Base-by-base conservation (phyloP, 2,113 vertebrate species). In the Gnathonemus echidnorhynchus region DNA sequence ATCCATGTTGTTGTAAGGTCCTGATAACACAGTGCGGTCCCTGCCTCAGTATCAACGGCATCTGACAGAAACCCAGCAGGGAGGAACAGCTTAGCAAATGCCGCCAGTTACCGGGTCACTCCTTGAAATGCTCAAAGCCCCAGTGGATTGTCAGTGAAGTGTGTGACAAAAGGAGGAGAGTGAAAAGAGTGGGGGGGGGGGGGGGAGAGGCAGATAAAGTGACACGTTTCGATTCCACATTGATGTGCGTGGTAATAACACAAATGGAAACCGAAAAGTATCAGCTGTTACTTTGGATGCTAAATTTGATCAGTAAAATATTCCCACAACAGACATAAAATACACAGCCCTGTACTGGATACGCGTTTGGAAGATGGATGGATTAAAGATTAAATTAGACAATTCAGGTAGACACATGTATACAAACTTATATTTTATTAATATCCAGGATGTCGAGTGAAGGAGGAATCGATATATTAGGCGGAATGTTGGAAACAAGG, bases 371-470 rank as follows among this genome's bases (percentile, higher is more conserved):
- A 19, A 56, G 49, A 24, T 39, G 15, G 35, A 39, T 42, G 15
- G 74, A 77, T 17, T 77, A 42, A 19, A 35, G 74, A 80, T 42
- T 39, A 80, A 80, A 80, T 80, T 80, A 39, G 74, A 27, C 35
- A 42, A 80, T 6, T 42, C 74, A 17, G 15, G 13, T 42, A 80
- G 31, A 35, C 31, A 39, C 6, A 80, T 80, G 17, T 80, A 80
- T 80, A 17, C 74, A 70, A 70, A 70, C 62, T 70, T 70, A 70
- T 80, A 80, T 80, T 80, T 35, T 80, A 80, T 80, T 80, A 80
- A 80, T 80, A n/a, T 80, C 74, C 42, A 39, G 74, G 13, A 80
- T 42, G 31, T 39, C 3, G 2, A 80, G 1, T 39, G 74, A 42
- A 17, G 42, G 15, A 21, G 6, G 74, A 80, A 80, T 80, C 74